phyloP scores from a whole-genome alignment of 2,113 vertebrate genomes.

The Strix aluco region DNA sequence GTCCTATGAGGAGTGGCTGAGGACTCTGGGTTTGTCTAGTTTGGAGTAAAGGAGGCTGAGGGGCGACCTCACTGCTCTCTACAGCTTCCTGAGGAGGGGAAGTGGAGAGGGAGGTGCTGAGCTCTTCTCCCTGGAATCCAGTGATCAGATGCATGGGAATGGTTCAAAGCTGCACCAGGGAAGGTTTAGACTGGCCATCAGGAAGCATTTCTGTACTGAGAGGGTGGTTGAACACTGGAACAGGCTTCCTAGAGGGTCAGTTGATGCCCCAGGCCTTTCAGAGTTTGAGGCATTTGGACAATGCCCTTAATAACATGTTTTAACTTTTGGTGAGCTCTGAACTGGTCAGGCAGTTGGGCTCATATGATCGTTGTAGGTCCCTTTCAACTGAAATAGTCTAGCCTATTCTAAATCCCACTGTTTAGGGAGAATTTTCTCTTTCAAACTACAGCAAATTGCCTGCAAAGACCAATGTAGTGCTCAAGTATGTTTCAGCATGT shows the following conservation, averaged over 20 bases:
- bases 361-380: rapidly evolving
- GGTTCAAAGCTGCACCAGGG: too few species aligned
- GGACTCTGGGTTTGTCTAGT: too few species aligned
- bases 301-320: neutral
- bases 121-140: neutral
- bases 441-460: neutral
- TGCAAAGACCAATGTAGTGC: neutral
- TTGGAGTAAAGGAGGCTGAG: too few species aligned
- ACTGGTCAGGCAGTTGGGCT: neutral
- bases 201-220: too few species aligned
- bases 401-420: neutral
- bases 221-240: neutral
- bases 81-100: too few species aligned
- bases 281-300: neutral
- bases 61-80: too few species aligned
- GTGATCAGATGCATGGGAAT: rapidly evolving
- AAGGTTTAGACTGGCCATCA: neutral
- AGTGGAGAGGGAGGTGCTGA: too few species aligned
- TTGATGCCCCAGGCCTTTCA: neutral
- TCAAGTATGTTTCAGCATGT: neutral
- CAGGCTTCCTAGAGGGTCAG: neutral
- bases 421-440: neutral
- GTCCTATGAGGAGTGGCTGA: too few species aligned
- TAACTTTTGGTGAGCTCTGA: neutral
- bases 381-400: neutral